These are phyloP conservation scores for Lutraria rhynchaena DNA, from an alignment of 1,140 invertebrate genomes.

Conservation along the genomic window DNA sequence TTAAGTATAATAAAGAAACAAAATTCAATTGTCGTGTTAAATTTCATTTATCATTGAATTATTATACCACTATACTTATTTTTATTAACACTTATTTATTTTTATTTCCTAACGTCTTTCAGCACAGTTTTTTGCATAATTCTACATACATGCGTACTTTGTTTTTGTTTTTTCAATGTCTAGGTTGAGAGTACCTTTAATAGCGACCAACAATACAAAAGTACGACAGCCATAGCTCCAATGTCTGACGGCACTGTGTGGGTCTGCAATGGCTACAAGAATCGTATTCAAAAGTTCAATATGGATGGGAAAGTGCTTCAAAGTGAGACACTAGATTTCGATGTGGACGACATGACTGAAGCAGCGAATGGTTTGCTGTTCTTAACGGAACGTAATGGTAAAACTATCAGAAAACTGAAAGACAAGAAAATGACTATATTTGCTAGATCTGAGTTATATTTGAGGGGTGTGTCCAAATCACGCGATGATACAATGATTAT, in stretches of 20 bases:
- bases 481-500: slow-evolving; percentile 19
- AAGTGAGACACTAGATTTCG: slow-evolving; percentile 47
- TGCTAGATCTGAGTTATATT: slow-evolving; percentile 50
- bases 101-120: too few relatives aligned
- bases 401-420: slow-evolving; percentile 47
- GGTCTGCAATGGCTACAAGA: slow-evolving; percentile 48
- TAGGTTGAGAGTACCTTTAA: slow-evolving; percentile 46
- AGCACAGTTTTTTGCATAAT: too few relatives aligned
- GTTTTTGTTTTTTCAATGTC: neutral
- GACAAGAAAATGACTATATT: slow-evolving; percentile 42
- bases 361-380: slow-evolving; percentile 31
- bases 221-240: slow-evolving; percentile 43
- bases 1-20: too few relatives aligned
- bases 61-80: too few relatives aligned
- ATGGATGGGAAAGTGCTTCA: slow-evolving; percentile 19
- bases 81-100: too few relatives aligned
- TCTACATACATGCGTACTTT: too few relatives aligned
- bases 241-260: slow-evolving; percentile 48
- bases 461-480: slow-evolving; percentile 37
- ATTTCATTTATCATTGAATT: too few relatives aligned
- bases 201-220: slow-evolving; percentile 40
- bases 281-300: slow-evolving; percentile 34
- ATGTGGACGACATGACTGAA: slow-evolving; percentile 53
- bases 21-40: too few relatives aligned
- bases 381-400: slow-evolving; percentile 44